These are phyloP conservation scores for Reticulitermes lucifugus DNA, from an alignment of 2,888 invertebrate genomes.

Conservation along the genomic window DNA sequence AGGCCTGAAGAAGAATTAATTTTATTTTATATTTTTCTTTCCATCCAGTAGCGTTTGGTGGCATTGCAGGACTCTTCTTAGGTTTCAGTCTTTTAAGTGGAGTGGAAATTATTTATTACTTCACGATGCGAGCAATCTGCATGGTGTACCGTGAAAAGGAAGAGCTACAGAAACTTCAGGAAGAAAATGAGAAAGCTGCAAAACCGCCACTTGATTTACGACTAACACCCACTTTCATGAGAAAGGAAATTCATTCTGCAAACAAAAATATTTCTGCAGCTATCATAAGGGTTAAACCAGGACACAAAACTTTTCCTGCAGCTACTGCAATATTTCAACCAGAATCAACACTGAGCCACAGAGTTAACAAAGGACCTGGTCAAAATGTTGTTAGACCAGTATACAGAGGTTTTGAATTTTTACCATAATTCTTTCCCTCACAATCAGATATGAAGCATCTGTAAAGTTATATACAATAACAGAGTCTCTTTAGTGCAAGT, in stretches of 20 bases:
- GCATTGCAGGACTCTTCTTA: slow-evolving; percentile 71
- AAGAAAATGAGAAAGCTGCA: slow-evolving; percentile 59
- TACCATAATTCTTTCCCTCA: background rate
- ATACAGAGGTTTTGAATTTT: slow-evolving; percentile 1
- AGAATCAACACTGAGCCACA: background rate
- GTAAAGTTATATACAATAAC: no score
- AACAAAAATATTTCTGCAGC: background rate
- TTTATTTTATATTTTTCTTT: background rate
- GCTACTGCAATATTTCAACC: background rate
- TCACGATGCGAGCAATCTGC: slow-evolving; percentile 77
- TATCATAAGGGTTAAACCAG: background rate
- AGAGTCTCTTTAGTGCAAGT: no score
- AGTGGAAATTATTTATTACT: slow-evolving; percentile 82
- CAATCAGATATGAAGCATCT: no score
- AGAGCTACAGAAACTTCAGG: slow-evolving; percentile 65
- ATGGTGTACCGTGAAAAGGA: slow-evolving; percentile 68
- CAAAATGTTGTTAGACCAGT: background rate
- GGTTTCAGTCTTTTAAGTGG: slow-evolving; percentile 83
- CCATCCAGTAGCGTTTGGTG: slow-evolving; percentile 69
- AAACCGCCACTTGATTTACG: slow-evolving; percentile 61
- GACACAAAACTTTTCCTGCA: background rate
- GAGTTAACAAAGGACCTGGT: background rate
- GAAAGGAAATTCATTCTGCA: background rate
- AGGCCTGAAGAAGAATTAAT: background rate
- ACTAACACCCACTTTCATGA: slow-evolving; percentile 60